Evolutionary conservation across 2,113 vertebrate species (phyloP).

Genomic region (Trachemys scripta): DNA sequence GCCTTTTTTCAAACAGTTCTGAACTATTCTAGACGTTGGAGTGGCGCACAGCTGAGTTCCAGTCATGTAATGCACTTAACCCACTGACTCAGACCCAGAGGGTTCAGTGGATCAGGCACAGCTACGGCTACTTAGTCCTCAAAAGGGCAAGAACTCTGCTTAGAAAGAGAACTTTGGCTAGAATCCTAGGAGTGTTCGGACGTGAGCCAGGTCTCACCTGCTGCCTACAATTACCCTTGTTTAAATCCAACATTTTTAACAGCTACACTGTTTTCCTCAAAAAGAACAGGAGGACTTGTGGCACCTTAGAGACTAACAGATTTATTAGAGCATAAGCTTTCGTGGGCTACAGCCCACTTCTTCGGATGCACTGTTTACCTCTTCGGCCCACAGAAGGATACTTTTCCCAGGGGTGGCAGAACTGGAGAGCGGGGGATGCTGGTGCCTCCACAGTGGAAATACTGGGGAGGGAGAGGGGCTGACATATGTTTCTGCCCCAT

Average conservation of each 20-base stretch:
- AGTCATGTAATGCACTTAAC: constrained; percentile 50
- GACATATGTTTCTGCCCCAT: too few species aligned
- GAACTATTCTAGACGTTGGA: constrained; percentile 22
- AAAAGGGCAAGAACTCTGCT: constrained; percentile 20
- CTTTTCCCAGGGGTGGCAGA: background rate
- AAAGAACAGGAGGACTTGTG: too few species aligned
- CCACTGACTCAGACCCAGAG: constrained; percentile 44
- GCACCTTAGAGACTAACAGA: too few species aligned
- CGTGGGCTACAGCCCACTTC: too few species aligned
- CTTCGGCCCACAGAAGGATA: background rate
- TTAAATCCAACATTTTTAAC: background rate
- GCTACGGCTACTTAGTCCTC: constrained; percentile 45
- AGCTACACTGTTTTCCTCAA: background rate
- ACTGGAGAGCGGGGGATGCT: too few species aligned
- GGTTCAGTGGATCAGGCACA: constrained; percentile 60
- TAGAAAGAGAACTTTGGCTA: background rate
- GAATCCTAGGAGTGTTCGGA: background rate
- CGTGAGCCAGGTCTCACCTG: background rate
- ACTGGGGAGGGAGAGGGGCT: too few species aligned
- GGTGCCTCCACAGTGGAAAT: too few species aligned
- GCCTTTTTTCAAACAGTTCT: background rate
- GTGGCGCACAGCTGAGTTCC: constrained; percentile 59
- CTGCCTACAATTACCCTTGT: constrained; percentile 5
- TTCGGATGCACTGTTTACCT: background rate
- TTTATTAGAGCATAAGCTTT: too few species aligned